A percentile compares a stretch with the other conserved stretches of the same genome.
phyloP scores from a whole-genome alignment of 2,797 vertebrate species.

The Oreortyx pictus region DNA sequence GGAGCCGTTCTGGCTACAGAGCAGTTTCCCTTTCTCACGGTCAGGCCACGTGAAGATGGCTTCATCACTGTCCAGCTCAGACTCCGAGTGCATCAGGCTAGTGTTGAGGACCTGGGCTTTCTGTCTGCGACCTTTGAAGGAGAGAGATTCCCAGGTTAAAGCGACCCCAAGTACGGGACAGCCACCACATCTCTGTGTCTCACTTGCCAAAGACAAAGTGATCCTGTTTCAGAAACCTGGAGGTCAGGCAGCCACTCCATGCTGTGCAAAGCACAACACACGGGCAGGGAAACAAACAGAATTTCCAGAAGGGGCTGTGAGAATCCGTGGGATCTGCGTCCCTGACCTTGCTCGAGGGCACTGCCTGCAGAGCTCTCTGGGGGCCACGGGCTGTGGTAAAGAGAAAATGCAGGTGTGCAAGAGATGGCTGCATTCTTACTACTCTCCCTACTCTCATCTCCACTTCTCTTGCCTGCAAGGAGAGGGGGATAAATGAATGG shows the following conservation, averaged over 20 bases:
- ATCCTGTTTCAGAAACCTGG: neutral
- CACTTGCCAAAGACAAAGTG: neutral
- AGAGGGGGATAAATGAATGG: conserved; percentile 11
- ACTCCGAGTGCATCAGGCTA: conserved; percentile 97
- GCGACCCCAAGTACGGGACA: neutral
- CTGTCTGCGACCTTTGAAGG: conserved; percentile 75
- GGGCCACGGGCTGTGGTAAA: neutral
- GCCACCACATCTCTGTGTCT: neutral
- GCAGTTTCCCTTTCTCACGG: conserved; percentile 91
- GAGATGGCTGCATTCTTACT: neutral
- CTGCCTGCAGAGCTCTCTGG: neutral
- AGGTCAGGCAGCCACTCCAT: neutral
- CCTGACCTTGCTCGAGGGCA: neutral
- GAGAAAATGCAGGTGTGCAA: neutral
- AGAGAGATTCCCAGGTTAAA: conserved; percentile 31
- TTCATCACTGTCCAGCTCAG: conserved; percentile 95
- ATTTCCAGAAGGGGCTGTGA: neutral
- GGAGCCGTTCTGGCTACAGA: conserved; percentile 92
- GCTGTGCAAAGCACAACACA: neutral
- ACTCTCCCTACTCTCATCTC: neutral
- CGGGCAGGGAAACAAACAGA: neutral
- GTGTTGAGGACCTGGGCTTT: conserved; percentile 89
- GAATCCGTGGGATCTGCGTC: neutral
- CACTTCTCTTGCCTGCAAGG: neutral
- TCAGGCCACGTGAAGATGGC: conserved; percentile 93